Base-by-base conservation (phyloP, 1,140 invertebrate genomes). In the Neomicropteryx cornuta region DNA sequence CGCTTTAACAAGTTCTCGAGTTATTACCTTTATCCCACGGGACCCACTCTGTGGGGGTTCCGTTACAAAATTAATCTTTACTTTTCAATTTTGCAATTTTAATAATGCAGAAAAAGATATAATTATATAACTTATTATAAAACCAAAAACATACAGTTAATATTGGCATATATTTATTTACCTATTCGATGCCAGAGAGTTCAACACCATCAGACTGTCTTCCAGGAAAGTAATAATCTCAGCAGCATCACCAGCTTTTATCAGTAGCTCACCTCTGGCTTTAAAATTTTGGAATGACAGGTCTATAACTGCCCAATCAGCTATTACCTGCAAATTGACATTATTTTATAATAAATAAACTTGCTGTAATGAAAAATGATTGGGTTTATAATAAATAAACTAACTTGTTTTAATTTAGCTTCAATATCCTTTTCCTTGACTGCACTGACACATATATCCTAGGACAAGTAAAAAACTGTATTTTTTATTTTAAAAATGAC, bases 381-480 rank as follows among this genome's bases (percentile, higher is more conserved):
- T 19, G 5, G 8, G 22, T 19, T 35, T 19, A n/a, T 19, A 6
- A 5, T 14, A 8, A 18, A 35, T 5, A n/a, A 11, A 18, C 33
- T 5, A 19, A 35, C 75, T 66, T 85, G 79, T 48, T 85, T 88
- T 22, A 92, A 52, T 66, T 91, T 92, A 1, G 80, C 81, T 65
- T 93, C 88, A 46, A 93, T 92, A 49, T 93, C 88, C 50, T 83
- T 81, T 63, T 93, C 88, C 66, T 90, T 92, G 0, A 87, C 77
- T 4, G 88, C 87, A 47, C 84, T 82, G n/a, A 89, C 81, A 55
- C 87, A 92, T 53, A 91, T 89, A 56, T 91, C 87, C 76, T 83
- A 35, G 36, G 55, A 49, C 36, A 17, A 28, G 40, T n/a, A n/a
- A n/a, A 18, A 21, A 10, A 27, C 13, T 14, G 36, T 29, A 30